Base-by-base conservation (phyloP, 2,113 vertebrate genomes). In the Pseudolaguvia tuberculata region DNA sequence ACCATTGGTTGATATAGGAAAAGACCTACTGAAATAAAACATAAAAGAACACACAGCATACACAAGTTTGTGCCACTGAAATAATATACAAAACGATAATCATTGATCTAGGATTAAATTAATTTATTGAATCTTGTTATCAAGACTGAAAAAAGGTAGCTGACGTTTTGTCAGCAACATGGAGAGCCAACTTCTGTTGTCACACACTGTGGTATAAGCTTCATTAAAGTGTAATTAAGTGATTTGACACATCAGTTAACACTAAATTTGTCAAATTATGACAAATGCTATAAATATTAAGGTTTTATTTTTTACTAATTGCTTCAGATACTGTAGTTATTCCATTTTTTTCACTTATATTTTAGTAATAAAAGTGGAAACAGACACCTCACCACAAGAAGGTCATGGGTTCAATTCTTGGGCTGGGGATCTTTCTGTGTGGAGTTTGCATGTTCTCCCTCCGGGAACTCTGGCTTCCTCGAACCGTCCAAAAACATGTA, bases 141-240 rank as follows among this genome's bases (percentile, higher is more conserved):
- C 45, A 67, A 18, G 17, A 50, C 23, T 27, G 23, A 27, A 23
- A 29, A 29, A 50, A 67, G 21, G 45, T 67, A 29, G 23, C 45
- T 67, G 45, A 29, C 17, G 25, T 66, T 65, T 48, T 25, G 23
- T 27, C 45, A 27, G 23, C 45, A 27, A 67, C 25, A 67, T 67
- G 42, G 63, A 29, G 63, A 50, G 63, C 4, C 63, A 50, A 67
- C 45, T 67, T 67, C 63, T 67, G 63, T 67, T 67, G 18, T 67
- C 63, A 50, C 4, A 2, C 27, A 25, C 42, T 29, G 23, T 27
- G 48, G 23, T 50, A 50, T 27, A 48, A 39, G 23, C 45, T 67
- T 67, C 45, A 67, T 67, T 50, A 67, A 67, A 50, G 45, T 12
- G 23, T 67, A 45, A 50, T 50, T 67, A 50, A 50, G 23, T 67